These are phyloP conservation scores for Epizoanthus scotinus DNA, from an alignment of 92 coral and sea anemone genomes.

Conservation along the genomic window DNA sequence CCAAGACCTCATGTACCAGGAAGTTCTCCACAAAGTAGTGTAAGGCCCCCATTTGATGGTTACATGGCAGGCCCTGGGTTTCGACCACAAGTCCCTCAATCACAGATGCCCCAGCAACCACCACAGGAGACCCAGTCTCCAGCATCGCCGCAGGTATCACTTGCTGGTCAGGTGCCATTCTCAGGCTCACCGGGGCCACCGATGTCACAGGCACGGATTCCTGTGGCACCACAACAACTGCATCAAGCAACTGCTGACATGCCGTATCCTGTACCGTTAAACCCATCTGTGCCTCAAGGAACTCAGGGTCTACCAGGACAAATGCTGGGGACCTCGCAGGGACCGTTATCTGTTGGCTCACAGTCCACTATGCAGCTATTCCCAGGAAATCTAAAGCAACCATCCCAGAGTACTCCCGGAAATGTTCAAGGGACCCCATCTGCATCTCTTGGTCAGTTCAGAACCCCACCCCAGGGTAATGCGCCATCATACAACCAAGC, in stretches of 20 bases:
- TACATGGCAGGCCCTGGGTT: slow-evolving; percentile 24
- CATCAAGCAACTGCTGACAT: slow-evolving; percentile 62
- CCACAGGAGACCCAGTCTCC: slow-evolving; percentile 37
- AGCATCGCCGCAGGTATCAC: slow-evolving; percentile 18
- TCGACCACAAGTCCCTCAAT: slow-evolving; percentile 30
- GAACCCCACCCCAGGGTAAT: slow-evolving; percentile 32
- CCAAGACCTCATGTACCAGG: slow-evolving; percentile 38
- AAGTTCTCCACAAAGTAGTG: slow-evolving; percentile 27
- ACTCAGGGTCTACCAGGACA: slow-evolving; percentile 17
- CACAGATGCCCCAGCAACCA: slow-evolving; percentile 41
- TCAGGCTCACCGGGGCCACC: slow-evolving; percentile 34
- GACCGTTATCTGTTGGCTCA: neutral
- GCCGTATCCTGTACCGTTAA: slow-evolving; percentile 67
- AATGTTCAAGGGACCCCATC: slow-evolving; percentile 18
- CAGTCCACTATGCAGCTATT: neutral
- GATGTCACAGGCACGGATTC: slow-evolving; percentile 41
- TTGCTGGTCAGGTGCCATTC: slow-evolving; percentile 4
- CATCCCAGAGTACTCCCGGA: neutral
- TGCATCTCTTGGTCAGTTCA: neutral
- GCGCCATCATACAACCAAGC: slow-evolving; percentile 41
- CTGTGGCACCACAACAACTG: slow-evolving; percentile 65
- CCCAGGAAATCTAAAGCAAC: neutral
- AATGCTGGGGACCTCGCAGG: slow-evolving; percentile 24
- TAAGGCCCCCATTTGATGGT: slow-evolving; percentile 35
- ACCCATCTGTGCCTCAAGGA: slow-evolving; percentile 30